Percentiles rank a stretch among this genome's conserved stretches.
Evolutionary conservation across 1,140 invertebrate genomes (phyloP).

Genomic region (Drosophila mojavensis): DNA sequence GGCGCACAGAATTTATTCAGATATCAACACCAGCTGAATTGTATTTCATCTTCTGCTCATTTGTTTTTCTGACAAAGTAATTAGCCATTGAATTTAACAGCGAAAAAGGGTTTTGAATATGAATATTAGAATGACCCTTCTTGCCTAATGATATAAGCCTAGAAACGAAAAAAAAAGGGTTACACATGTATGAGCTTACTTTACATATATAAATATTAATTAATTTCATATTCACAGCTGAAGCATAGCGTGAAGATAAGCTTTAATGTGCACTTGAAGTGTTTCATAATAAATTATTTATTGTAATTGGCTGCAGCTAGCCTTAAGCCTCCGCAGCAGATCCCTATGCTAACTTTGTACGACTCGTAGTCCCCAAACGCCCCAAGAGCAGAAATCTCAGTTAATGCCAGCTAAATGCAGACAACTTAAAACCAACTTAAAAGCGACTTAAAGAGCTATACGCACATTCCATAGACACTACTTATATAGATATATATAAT

Average conservation of each 20-base stretch:
- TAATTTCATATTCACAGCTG: slow-evolving; percentile 4
- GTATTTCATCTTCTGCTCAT: slow-evolving; percentile 8
- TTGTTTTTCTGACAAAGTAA: slow-evolving; percentile 40
- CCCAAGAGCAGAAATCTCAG: slow-evolving; percentile 62
- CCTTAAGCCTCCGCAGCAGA: background rate
- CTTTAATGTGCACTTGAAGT: background rate
- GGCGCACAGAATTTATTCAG: slow-evolving; percentile 52
- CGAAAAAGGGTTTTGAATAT: slow-evolving; percentile 51
- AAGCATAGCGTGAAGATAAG: background rate
- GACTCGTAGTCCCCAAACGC: slow-evolving; percentile 5
- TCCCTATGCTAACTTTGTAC: background rate
- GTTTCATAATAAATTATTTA: background rate
- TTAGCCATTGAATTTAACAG: slow-evolving; percentile 52
- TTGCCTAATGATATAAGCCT: background rate
- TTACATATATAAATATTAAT: slow-evolving; percentile 8
- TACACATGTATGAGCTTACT: background rate
- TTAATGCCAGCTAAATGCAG: slow-evolving; percentile 77
- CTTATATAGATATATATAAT: background rate
- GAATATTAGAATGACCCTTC: slow-evolving; percentile 36
- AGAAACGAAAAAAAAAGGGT: background rate
- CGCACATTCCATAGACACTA: slow-evolving; percentile 40
- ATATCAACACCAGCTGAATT: slow-evolving; percentile 24
- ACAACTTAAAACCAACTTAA: slow-evolving; percentile 81
- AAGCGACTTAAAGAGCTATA: slow-evolving; percentile 59
- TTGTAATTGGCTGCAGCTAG: background rate